Base-by-base conservation (phyloP, 2,113 vertebrate species). In the Xenus cinereus region DNA sequence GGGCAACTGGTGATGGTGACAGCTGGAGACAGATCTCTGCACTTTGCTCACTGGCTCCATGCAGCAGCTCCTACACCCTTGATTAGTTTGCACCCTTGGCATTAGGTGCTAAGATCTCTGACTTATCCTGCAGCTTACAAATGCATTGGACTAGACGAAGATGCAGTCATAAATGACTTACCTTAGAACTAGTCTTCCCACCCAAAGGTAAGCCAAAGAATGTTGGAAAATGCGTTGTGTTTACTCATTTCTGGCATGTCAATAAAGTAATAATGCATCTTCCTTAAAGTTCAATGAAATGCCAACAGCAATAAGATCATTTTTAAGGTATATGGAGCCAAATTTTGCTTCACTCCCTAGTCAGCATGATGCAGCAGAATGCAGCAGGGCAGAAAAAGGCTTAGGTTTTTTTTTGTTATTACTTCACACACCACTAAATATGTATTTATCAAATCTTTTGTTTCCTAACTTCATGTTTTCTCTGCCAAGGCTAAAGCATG, bases 401-500 rank as follows among this genome's bases (percentile, higher is more conserved):
- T 37, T 33, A 41, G 4, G 0, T 17, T 67, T 93, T 91, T 90
- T 63, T 4, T 35, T 71, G 7, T 74, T 92, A 72, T 30, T 89
- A 39, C 41, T 92, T 96, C 72, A 89, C 74, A 93, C 57, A 76
- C 54, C 45, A 77, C 77, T 87, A 90, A 89, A 87, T 91, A 68
- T 4, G 4, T 90, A 90, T 94, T 91, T 95, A 89, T 94, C 86
- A 93, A 91, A 87, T 81, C 46, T 67, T 96, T 96, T 81, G 32
- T 93, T 95, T 93, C 68, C 72, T 88, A 83, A 89, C 63, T 79
- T 96, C 51, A 8, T 92, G 79, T 89, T 85, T 93, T 91, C 63
- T 95, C 80, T 90, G 37, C 57, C 72, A 96, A 93, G 75, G 71
- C 80, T 94, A 90, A 96, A 94, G 84, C 94, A 77, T 88, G 57